Evolutionary conservation across 2,888 invertebrate genomes (phyloP).

Genomic region (Hartigia nigra): DNA sequence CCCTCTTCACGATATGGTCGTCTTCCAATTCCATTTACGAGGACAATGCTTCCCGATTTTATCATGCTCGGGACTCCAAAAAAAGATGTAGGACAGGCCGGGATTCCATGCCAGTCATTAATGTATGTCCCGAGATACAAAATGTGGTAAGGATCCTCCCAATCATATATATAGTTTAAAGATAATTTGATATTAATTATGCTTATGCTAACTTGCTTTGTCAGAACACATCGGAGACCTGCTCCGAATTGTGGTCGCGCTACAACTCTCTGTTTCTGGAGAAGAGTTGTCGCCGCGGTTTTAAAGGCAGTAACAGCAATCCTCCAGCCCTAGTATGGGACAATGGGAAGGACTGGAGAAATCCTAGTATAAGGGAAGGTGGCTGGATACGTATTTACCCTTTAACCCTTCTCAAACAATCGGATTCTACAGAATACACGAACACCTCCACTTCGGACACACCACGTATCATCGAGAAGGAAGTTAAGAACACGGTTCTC

Average conservation of each 20-base stretch:
- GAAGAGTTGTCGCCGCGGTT: constrained; percentile 67
- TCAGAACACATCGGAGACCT: constrained; percentile 48
- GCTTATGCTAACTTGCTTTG: constrained; percentile 37
- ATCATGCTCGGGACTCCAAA: constrained; percentile 46
- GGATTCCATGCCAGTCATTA: constrained; percentile 47
- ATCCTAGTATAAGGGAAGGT: constrained; percentile 74
- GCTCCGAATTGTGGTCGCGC: constrained; percentile 50
- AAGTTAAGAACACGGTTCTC: constrained; percentile 56
- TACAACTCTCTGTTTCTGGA: constrained; percentile 61
- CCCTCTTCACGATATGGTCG: constrained; percentile 70
- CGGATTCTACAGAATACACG: constrained; percentile 43
- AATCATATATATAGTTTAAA: background rate
- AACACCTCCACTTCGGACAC: constrained; percentile 55
- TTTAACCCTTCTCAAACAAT: constrained; percentile 52
- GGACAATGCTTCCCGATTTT: constrained; percentile 46
- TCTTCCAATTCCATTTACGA: constrained; percentile 50
- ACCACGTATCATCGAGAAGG: constrained; percentile 49
- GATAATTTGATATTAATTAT: background rate
- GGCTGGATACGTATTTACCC: constrained; percentile 85
- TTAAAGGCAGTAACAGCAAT: constrained; percentile 75
- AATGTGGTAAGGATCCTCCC: constrained; percentile 39
- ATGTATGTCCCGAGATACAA: constrained; percentile 47
- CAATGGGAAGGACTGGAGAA: constrained; percentile 78
- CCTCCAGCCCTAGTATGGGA: constrained; percentile 72
- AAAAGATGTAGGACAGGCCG: constrained; percentile 47